phyloP scores from a whole-genome alignment of 2,888 invertebrate genomes.

The Xestia ashworthii region DNA sequence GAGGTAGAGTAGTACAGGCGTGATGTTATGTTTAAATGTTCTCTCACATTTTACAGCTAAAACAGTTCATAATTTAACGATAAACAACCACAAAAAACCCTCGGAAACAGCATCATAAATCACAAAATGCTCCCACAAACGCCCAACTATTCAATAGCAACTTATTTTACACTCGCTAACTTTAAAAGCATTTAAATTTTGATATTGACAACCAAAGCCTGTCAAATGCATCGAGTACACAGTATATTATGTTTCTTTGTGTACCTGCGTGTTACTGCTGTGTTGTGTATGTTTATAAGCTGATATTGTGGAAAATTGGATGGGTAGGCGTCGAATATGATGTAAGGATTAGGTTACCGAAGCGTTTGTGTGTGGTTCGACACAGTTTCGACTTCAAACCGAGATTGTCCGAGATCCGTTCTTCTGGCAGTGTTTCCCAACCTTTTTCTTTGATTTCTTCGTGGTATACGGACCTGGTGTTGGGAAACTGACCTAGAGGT shows the following conservation, averaged over 20 bases:
- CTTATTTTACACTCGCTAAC: constrained; percentile 84
- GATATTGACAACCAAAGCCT: constrained; percentile 76
- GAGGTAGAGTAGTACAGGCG: neutral
- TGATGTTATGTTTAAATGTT: neutral
- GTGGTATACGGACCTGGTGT: too few relatives aligned
- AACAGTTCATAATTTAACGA: neutral
- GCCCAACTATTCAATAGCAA: constrained; percentile 74
- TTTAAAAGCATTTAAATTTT: constrained; percentile 82
- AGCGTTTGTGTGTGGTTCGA: neutral
- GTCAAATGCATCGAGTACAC: constrained; percentile 58
- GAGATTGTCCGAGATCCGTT: neutral
- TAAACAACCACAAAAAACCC: constrained; percentile 11
- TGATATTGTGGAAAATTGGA: constrained; percentile 13
- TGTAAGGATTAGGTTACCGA: neutral
- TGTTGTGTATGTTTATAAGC: constrained; percentile 15
- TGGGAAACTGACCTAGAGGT: neutral
- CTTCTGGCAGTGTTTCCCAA: neutral
- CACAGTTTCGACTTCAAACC: neutral
- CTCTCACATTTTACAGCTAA: neutral
- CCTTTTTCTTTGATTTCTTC: neutral
- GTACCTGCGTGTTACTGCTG: constrained; percentile 10
- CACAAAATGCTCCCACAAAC: constrained; percentile 30
- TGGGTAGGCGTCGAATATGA: neutral
- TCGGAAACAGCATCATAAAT: constrained; percentile 18
- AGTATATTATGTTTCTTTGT: constrained; percentile 24